phyloP scores from a whole-genome alignment of 2,797 vertebrate species.

The Poliocrania exsul region DNA sequence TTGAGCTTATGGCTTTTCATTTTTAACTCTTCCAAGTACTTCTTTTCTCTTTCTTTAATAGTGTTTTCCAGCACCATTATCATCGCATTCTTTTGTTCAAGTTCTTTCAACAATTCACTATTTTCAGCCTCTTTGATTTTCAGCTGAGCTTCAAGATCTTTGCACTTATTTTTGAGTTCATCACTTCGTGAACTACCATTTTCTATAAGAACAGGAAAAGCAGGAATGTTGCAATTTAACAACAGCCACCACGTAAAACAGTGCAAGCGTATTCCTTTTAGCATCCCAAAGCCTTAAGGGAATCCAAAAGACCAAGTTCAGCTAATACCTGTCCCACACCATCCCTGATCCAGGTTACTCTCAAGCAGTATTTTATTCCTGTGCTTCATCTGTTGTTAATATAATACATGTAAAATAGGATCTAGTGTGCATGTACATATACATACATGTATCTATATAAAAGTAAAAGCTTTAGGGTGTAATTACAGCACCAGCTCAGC shows the following conservation, averaged over 20 bases:
- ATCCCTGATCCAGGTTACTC: neutral
- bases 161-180: constrained; percentile 88
- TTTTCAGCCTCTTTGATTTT: constrained; percentile 92
- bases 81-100: constrained; percentile 94
- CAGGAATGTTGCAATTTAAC: neutral
- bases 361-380: neutral
- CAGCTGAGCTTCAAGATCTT: constrained; percentile 92
- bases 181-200: constrained; percentile 80
- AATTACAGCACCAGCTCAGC: neutral
- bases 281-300: neutral
- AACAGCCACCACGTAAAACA: neutral
- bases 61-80: constrained; percentile 94
- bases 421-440: neutral
- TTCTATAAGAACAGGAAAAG: constrained; percentile 73
- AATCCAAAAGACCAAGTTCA: neutral
- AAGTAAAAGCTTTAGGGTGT: neutral
- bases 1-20: constrained; percentile 95
- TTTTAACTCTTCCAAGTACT: constrained; percentile 97
- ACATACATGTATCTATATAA: rapidly evolving
- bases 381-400: neutral
- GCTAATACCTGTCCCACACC: neutral
- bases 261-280: neutral
- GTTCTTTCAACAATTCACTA: constrained; percentile 85
- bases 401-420: neutral
- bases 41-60: constrained; percentile 92